Percentiles rank a stretch among this genome's conserved stretches.
Conservation (phyloP, 92 coral and sea anemone species). For the Porites evermanni region DNA sequence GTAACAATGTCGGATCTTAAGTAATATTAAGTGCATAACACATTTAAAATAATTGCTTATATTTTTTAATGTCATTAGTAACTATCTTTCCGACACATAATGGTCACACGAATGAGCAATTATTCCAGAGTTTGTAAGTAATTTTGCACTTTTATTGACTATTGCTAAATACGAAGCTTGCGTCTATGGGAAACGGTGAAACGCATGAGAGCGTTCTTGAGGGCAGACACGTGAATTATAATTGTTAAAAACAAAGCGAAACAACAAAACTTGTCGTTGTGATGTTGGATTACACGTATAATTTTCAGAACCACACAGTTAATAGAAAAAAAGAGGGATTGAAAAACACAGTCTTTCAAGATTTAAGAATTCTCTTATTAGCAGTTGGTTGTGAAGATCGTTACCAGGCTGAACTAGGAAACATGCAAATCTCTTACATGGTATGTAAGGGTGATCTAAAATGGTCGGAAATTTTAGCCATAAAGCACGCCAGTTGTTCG, state of each 20-base stretch:
- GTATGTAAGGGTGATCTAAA: neutral
- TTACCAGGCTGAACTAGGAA: too few species aligned
- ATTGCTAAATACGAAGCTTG: neutral
- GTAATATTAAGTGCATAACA: too few species aligned
- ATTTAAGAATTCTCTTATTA: neutral
- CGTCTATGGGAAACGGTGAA: neutral
- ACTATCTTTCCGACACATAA: too few species aligned
- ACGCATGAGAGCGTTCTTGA: slow-evolving; percentile 21
- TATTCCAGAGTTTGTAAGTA: too few species aligned
- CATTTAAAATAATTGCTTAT: too few species aligned
- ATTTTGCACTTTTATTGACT: too few species aligned
- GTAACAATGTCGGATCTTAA: too few species aligned
- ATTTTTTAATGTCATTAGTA: too few species aligned
- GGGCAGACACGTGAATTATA: slow-evolving; percentile 23
- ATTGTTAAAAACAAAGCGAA: too few species aligned
- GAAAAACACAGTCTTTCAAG: neutral
- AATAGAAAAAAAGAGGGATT: neutral
- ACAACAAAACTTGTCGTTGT: neutral
- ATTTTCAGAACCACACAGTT: neutral
- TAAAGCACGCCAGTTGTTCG: neutral
- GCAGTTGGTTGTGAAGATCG: too few species aligned
- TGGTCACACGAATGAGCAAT: neutral
- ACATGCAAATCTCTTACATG: too few species aligned
- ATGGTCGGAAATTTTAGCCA: neutral
- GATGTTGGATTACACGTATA: neutral